Percentiles rank a stretch among this genome's conserved stretches.
These are phyloP conservation scores for Papilio polyxenes DNA, from an alignment of 1,140 invertebrate species.

Conservation along the genomic window DNA sequence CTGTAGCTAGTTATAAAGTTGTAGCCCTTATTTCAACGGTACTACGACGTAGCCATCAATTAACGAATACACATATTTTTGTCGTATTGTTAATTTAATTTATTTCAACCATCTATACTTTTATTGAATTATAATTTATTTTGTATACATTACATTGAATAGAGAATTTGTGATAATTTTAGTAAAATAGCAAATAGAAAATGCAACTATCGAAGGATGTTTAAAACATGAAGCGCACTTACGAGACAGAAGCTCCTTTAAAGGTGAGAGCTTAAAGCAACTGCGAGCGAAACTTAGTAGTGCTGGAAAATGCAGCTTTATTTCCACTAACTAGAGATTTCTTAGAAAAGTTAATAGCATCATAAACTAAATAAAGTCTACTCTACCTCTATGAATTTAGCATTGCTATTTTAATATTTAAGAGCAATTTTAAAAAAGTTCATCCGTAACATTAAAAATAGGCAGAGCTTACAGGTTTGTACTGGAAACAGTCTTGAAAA, in stretches of 20 bases:
- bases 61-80: neutral
- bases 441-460: no score
- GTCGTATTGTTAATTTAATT: neutral
- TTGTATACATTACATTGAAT: neutral
- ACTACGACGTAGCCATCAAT: neutral
- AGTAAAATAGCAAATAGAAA: neutral
- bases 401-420: neutral
- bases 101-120: neutral
- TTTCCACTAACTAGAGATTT: neutral
- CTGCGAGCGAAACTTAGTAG: neutral
- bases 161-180: neutral
- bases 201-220: neutral
- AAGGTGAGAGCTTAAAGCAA: neutral
- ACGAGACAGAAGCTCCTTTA: neutral
- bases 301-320: neutral
- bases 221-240: constrained; percentile 3
- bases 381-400: neutral
- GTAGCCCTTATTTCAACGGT: neutral
- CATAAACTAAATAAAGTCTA: neutral
- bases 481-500: no score
- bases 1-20: neutral
- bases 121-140: neutral
- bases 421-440: neutral
- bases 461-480: no score
- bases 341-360: neutral